Base-by-base conservation (phyloP, 2,888 invertebrate species). In the Aphrophora alni region DNA sequence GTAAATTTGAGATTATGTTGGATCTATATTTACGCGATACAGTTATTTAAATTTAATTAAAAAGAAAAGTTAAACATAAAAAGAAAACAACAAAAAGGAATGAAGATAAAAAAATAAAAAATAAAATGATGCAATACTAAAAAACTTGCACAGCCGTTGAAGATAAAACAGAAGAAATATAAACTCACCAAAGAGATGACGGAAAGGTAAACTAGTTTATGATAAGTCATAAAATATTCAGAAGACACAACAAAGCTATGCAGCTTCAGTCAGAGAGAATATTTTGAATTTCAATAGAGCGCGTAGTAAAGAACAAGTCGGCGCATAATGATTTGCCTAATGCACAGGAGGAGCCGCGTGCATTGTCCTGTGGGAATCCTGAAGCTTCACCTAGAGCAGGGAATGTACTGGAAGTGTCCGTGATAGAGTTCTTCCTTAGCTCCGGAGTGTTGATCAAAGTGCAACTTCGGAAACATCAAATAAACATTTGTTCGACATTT, bases 291-390 rank as follows among this genome's bases (percentile, higher is more conserved):
- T 28, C 71, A n/a, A 71, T 71, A 28, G 71, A 71, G 27, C 26
- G 27, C 27, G 71, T 27, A 71, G 71, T 8, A n/a, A n/a, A n/a
- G 28, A 28, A 28, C 3, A 28, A 28, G 27, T 27, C 71, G 71
- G 27, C 17, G 71, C 28, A 71, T 71, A 28, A 71, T 71, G 71
- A 71, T 71, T 71, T 71, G 71, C 27, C 71, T 28, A 71, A 71
- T 71, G 69, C 26, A 69, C 69, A 17, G 25, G 27, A 4, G 17
- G 71, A 71, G 71, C 68, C 68, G 68, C 3, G 68, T 28, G 27
- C 27, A 71, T 27, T 71, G 27, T 71, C 71, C 26, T 72, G 72
- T 72, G 59, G 72, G 78, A 59, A 26, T 12, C 12, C n/a, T 68
- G 70, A 77, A 38, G 2, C 59, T n/a, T n/a, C n/a, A n/a, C n/a